Evolutionary conservation across 2,888 invertebrate species (phyloP), one percentile per base, ranked within the genome.

Genomic region (Phyllotreta cruciferae): DNA sequence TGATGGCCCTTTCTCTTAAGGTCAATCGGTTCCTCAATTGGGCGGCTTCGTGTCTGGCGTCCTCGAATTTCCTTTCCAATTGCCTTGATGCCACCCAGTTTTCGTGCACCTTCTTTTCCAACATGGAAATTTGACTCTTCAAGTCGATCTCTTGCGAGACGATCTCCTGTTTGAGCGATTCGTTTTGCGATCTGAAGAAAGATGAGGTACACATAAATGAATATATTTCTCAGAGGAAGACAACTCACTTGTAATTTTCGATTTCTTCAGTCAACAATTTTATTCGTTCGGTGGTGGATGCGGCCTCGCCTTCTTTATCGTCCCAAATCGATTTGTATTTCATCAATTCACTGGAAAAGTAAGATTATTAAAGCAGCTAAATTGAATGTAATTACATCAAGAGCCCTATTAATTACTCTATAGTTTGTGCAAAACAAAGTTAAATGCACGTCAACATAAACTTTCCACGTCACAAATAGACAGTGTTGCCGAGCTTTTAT

Each of bases 71-170:
- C 37, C 95, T 86, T 77, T 92, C 90, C 38, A 90, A 90, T 75
- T 92, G 90, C 54, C 94, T 84, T 9, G 93, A 90, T 63, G 89
- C 87, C 57, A 96, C 87, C 95, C 93, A 93, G 69, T 91, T 90
- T 75, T 92, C 90, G 80, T 95, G 94, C 10, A 92, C 90, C 69
- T 93, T 91, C 73, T 90, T 88, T 81, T 95, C 94, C 62, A 92
- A 84, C 62, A 88, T 86, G 58, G 92, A 86, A 70, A 93, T 88
- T 75, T 93, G 93, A 74, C 82, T 83, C 75, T 86, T 87, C 68
- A 85, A 81, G 69, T 86, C 85, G 66, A 87, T 90, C 79, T 94
- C 91, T 79, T 93, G 93, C 62, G 93, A 93, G n/a, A 92, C 86
- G 65, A 95, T 88, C 83, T 95, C 95, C 60, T 91, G 87, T 62